Percentiles rank a stretch among this genome's conserved stretches.
phyloP scores from a whole-genome alignment of 2,113 vertebrate species.

The Eupsittula cactorum region DNA sequence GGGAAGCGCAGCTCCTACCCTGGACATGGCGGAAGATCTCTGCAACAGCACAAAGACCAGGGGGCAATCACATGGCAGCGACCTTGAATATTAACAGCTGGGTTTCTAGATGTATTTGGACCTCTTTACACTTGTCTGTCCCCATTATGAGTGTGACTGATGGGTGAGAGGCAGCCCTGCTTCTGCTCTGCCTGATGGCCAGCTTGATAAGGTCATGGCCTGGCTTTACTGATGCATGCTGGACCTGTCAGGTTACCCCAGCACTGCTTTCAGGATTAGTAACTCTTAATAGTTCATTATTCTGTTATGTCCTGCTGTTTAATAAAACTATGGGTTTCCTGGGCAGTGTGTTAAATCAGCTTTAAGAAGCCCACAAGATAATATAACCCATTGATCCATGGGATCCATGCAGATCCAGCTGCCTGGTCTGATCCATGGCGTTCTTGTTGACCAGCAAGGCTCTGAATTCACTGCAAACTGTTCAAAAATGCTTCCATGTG shows the following conservation, averaged over 20 bases:
- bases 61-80: not conserved
- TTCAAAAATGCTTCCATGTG: not conserved
- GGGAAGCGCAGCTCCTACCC: not conserved
- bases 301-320: not conserved
- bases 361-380: not conserved
- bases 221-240: not conserved
- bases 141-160: not conserved
- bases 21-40: not conserved
- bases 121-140: not conserved
- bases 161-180: not conserved
- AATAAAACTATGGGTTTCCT: not conserved
- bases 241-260: not conserved
- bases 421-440: fast-evolving
- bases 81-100: not conserved
- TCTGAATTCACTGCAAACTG: not conserved
- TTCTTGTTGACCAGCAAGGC: not conserved
- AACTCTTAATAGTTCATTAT: not conserved
- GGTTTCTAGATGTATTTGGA: not conserved
- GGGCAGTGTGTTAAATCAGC: not conserved
- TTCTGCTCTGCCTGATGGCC: not conserved
- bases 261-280: not conserved
- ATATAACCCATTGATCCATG: not conserved
- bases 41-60: not conserved
- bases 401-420: not conserved
- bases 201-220: not conserved